These are phyloP conservation scores for Galerucella pusilla DNA, from an alignment of 2,888 invertebrate species.

Conservation along the genomic window DNA sequence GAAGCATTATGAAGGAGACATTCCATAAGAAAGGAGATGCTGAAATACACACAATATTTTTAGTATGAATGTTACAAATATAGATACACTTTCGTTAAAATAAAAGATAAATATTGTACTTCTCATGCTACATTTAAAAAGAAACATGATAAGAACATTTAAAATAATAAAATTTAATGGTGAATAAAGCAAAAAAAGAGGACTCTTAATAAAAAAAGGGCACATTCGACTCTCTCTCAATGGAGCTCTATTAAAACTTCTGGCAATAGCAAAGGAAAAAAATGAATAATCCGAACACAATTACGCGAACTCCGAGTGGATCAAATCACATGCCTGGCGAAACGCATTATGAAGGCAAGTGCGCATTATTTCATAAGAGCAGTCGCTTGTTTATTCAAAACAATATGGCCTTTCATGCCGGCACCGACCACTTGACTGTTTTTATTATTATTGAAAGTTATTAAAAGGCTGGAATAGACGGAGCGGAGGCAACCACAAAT, in stretches of 20 bases:
- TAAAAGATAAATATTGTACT: too few species aligned
- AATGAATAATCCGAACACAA: slow-evolving; percentile 47
- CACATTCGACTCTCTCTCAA: slow-evolving; percentile 22
- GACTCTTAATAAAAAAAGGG: slow-evolving; percentile 10
- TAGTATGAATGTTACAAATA: too few species aligned
- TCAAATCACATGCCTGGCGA: slow-evolving; percentile 61
- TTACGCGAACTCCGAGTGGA: slow-evolving; percentile 51
- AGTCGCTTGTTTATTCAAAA: slow-evolving; percentile 60
- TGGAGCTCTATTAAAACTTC: slow-evolving; percentile 44
- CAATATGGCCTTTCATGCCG: slow-evolving; percentile 59
- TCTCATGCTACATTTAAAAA: too few species aligned
- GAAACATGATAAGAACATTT: too few species aligned
- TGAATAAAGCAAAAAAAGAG: not conserved
- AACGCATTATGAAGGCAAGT: slow-evolving; percentile 60
- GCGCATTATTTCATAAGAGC: slow-evolving; percentile 62
- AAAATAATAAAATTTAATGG: not conserved
- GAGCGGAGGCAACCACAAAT: slow-evolving; percentile 46
- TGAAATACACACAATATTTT: too few species aligned
- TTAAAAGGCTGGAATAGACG: slow-evolving; percentile 42
- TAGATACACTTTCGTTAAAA: too few species aligned
- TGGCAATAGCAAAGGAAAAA: slow-evolving; percentile 40
- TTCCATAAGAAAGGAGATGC: too few species aligned
- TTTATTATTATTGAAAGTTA: slow-evolving; percentile 50
- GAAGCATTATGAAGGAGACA: too few species aligned
- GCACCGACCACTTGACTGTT: slow-evolving; percentile 58